These are phyloP conservation scores for Seira sanloemensis DNA, from an alignment of 2,888 invertebrate species.

Conservation along the genomic window DNA sequence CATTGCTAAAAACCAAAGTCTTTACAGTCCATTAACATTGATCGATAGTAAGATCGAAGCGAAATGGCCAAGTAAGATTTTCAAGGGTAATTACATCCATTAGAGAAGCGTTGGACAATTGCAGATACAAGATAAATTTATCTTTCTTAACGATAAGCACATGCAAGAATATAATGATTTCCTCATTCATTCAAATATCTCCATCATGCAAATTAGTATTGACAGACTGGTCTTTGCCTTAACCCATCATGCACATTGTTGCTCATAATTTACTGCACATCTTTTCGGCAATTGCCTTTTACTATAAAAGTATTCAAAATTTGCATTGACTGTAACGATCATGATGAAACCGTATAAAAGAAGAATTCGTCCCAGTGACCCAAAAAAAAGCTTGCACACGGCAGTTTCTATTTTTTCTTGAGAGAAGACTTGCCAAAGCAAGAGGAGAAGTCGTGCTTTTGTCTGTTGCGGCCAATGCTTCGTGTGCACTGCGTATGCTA, in stretches of 20 bases:
- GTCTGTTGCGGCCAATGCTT: background rate
- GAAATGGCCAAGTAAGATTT: background rate
- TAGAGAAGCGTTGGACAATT: too few species aligned
- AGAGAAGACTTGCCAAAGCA: background rate
- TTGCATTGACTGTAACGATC: background rate
- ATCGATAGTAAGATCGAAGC: background rate
- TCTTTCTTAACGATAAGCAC: too few species aligned
- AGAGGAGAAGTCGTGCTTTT: background rate
- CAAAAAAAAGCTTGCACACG: slow-evolving; percentile 57
- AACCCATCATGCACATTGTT: too few species aligned
- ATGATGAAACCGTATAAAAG: background rate
- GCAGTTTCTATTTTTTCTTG: slow-evolving; percentile 26
- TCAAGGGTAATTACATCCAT: background rate
- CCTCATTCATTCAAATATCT: too few species aligned
- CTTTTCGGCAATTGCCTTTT: too few species aligned
- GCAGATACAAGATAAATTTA: too few species aligned
- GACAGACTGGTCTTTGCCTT: too few species aligned
- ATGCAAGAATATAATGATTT: too few species aligned
- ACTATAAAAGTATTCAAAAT: too few species aligned
- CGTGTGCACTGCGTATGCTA: background rate
- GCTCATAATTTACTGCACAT: too few species aligned
- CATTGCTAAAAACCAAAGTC: too few species aligned
- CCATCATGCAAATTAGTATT: too few species aligned
- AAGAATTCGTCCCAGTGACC: slow-evolving; percentile 63
- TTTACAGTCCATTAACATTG: background rate